These are phyloP conservation scores for Pyrrhosoma nymphula DNA, from an alignment of 2,888 invertebrate genomes.

Conservation along the genomic window DNA sequence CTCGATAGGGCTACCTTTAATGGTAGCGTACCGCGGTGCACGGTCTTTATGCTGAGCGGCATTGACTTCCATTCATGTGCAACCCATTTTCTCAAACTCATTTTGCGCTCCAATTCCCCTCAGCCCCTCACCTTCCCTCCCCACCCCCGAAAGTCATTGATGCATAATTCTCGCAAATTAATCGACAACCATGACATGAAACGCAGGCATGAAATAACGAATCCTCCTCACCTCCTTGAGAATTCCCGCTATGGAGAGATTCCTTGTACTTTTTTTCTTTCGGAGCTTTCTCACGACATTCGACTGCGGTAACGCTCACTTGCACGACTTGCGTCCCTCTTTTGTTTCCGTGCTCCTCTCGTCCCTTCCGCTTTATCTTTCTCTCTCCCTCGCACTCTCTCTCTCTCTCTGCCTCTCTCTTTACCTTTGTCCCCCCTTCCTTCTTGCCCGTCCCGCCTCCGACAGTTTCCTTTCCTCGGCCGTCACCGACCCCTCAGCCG, in stretches of 20 bases:
- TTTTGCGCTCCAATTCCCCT: too few relatives aligned
- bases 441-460: too few relatives aligned
- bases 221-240: not conserved
- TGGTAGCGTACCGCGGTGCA: too few relatives aligned
- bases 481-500: not conserved
- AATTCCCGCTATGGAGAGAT: not conserved
- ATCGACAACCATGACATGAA: not conserved
- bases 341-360: not conserved
- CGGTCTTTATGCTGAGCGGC: too few relatives aligned
- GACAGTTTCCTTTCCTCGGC: not conserved
- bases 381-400: too few relatives aligned
- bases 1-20: too few relatives aligned
- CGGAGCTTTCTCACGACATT: conserved; percentile 46
- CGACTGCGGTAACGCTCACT: conserved; percentile 31
- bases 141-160: too few relatives aligned
- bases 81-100: too few relatives aligned
- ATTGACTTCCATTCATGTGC: too few relatives aligned
- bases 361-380: not conserved
- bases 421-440: not conserved
- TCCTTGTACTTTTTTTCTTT: conserved; percentile 6
- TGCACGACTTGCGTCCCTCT: conserved; percentile 8
- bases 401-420: not conserved
- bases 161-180: not conserved
- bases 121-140: too few relatives aligned
- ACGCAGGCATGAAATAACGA: not conserved